Evolutionary conservation across 2,888 invertebrate species (phyloP).

Genomic region (Drosophila fungiperda): DNA sequence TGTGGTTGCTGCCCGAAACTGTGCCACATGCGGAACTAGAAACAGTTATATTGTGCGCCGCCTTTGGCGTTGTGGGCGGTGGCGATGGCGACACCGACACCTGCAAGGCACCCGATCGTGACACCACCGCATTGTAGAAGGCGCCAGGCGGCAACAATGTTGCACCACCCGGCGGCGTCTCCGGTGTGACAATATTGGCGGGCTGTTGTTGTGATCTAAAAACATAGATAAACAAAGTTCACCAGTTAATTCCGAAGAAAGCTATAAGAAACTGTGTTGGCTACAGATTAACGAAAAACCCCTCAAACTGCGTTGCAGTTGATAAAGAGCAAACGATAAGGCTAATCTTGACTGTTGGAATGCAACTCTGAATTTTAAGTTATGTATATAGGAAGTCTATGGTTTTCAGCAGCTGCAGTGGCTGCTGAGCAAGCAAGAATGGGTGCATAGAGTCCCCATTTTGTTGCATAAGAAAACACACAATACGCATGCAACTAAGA

Average conservation of each 20-base stretch:
- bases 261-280: not conserved
- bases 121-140: slow-evolving; percentile 45
- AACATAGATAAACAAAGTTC: not conserved
- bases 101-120: slow-evolving; percentile 56
- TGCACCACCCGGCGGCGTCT: slow-evolving; percentile 56
- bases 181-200: slow-evolving; percentile 68
- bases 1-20: slow-evolving; percentile 44
- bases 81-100: slow-evolving; percentile 67
- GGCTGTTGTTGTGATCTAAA: slow-evolving; percentile 62
- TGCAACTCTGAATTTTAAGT: not conserved
- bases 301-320: not conserved
- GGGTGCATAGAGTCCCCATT: too few relatives aligned
- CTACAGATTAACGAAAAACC: not conserved
- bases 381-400: not conserved
- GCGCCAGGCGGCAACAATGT: slow-evolving; percentile 52
- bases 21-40: slow-evolving; percentile 26
- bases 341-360: not conserved
- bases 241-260: not conserved
- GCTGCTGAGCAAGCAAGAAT: too few relatives aligned
- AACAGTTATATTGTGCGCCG: slow-evolving; percentile 53
- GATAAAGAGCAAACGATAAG: not conserved
- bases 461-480: too few relatives aligned
- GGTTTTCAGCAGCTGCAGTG: not conserved
- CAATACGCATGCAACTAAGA: too few relatives aligned
- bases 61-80: slow-evolving; percentile 53